These are phyloP conservation scores for Amphipyra tragopoginis DNA, from an alignment of 2,888 invertebrate species.

Conservation along the genomic window DNA sequence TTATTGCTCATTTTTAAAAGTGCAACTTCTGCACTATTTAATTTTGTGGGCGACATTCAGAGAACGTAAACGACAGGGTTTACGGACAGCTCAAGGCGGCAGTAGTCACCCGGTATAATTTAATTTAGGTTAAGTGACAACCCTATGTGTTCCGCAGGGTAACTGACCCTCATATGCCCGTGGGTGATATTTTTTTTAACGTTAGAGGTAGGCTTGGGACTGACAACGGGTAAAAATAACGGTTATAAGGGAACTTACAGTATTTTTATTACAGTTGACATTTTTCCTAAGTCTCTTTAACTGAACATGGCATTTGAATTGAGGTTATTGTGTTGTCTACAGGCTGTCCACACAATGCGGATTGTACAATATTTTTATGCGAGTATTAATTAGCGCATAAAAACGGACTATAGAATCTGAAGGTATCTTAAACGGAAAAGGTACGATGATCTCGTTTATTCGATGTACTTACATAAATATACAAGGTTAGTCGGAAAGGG, in stretches of 20 bases:
- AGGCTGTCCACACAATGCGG: no score
- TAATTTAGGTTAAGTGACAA: slow-evolving; percentile 61
- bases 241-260: slow-evolving; percentile 12
- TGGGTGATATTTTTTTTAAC: slow-evolving; percentile 47
- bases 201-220: slow-evolving; percentile 19
- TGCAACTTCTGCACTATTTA: not conserved
- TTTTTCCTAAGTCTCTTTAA: not conserved
- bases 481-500: no score
- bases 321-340: no score
- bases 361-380: no score
- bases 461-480: no score
- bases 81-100: slow-evolving; percentile 30
- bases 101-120: slow-evolving; percentile 46
- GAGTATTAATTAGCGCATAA: no score
- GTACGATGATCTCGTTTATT: no score
- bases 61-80: slow-evolving; percentile 37
- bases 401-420: no score
- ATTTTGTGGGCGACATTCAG: slow-evolving; percentile 12
- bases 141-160: slow-evolving; percentile 40
- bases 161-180: slow-evolving; percentile 39
- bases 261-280: slow-evolving; percentile 26
- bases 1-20: no score
- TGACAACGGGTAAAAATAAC: slow-evolving; percentile 27
- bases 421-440: no score
- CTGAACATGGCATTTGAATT: not conserved